Evolutionary conservation across 2,113 vertebrate genomes (phyloP), one percentile per base, ranked within the genome.

Genomic region (Hiodon tergisus): DNA sequence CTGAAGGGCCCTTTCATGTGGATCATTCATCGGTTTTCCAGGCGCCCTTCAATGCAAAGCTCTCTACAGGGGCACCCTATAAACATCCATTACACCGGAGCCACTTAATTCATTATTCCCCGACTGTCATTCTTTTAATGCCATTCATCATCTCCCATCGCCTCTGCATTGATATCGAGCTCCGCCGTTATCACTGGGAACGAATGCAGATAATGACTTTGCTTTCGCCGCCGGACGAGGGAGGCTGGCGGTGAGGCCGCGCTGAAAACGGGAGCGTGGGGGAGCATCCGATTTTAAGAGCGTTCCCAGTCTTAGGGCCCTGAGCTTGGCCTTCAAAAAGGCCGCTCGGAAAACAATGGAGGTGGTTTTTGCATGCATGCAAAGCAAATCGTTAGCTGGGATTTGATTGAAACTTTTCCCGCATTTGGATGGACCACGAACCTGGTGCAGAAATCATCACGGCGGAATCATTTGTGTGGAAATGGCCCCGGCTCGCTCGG

Each of bases 41-140:
- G 6, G 7, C 55, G 48, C 52, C 59, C 51, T 31, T 70, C 50
- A 71, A 65, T 75, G 31, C 50, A 55, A 14, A 9, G 31, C 55
- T 69, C 16, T 67, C 69, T 63, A 79, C 68, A 77, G 79, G 79
- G 76, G 77, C 71, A 74, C 71, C 71, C 76, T 57, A 52, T 72
- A 76, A 70, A 76, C 76, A 78, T 81, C 71, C 73, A 78, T 79
- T 82, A 79, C 73, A 77, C 48, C 57, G 58, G 61, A 55, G 54
- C 65, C 77, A 65, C 77, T 76, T 78, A 83, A 79, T 78, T 76
- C 72, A 79, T 78, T 79, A 79, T 76, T 78, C 75, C 72, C 68
- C 75, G 76, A 81, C 78, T 78, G 81, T 80, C 79, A 67, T 78
- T 77, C 77, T 83, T 85, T 82, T 79, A 85, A 83, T 76, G 72